Conservation (phyloP, 2,888 invertebrate genomes). For the Catocala fraxini region DNA sequence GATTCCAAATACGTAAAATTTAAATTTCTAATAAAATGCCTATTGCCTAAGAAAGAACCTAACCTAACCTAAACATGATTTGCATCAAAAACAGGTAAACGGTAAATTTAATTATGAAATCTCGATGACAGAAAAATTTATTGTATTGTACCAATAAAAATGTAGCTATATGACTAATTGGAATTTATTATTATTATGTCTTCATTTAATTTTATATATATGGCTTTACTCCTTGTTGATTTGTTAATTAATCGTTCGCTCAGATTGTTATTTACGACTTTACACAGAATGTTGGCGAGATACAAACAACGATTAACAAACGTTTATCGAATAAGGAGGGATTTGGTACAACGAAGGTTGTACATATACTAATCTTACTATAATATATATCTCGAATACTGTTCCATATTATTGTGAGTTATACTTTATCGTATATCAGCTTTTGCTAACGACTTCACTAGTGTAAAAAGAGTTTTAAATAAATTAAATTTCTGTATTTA, state of each 20-base stretch:
- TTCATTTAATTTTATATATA: slow-evolving; percentile 35
- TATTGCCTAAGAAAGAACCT: too few species aligned
- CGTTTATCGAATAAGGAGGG: not conserved
- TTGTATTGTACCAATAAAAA: slow-evolving; percentile 4
- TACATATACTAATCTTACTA: too few species aligned
- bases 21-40: too few species aligned
- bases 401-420: too few species aligned
- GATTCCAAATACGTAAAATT: too few species aligned
- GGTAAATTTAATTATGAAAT: slow-evolving; percentile 1
- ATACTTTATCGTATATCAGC: too few species aligned
- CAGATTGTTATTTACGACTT: slow-evolving; percentile 26
- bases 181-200: slow-evolving; percentile 38
- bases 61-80: too few species aligned
- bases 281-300: slow-evolving; percentile 10
- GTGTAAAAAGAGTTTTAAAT: too few species aligned
- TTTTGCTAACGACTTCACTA: too few species aligned
- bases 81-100: not conserved
- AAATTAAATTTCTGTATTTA: too few species aligned
- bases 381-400: too few species aligned
- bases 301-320: slow-evolving; percentile 1
- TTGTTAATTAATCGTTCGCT: slow-evolving; percentile 31
- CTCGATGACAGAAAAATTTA: slow-evolving; percentile 7
- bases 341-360: too few species aligned
- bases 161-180: slow-evolving; percentile 23
- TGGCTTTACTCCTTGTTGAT: slow-evolving; percentile 27